Base-by-base conservation (phyloP, 2,113 vertebrate species). In the Muntiacus reevesi region DNA sequence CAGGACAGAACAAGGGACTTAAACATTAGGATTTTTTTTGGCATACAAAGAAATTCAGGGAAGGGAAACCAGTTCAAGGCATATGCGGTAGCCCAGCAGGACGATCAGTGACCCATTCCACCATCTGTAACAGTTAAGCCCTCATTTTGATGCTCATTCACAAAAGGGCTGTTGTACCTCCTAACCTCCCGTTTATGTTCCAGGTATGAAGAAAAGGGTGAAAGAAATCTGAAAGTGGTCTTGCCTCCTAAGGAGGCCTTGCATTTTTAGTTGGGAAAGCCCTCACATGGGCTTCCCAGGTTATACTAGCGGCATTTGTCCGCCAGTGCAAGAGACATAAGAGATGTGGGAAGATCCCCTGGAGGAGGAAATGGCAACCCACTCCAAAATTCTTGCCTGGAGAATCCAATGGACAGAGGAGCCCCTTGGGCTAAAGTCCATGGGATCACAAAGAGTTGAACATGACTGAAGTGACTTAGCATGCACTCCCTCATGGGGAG, bases 401-500 rank as follows among this genome's bases (percentile, higher is more conserved):
- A 71, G 19, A 12, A 71, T 40, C 10, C 67, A 19, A 71, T 40
- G 67, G n/a, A 71, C 10, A 71, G 67, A 71, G n/a, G n/a, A 71
- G n/a, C n/a, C 67, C 36, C 6, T 5, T 0, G 2, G 21, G n/a
- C n/a, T 71, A 6, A 71, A 23, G n/a, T 40, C 19, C 67, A 23
- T 3, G 10, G 67, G 67, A n/a, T 71, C 67, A 40, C n/a, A 40
- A 23, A 71, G 10, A 71, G 36, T 71, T 10, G 0, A n/a, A 71
- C 11, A 71, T 36, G 64, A 71, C n/a, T 71, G n/a, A 40, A 71
- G 19, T 71, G 67, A 40, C 67, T 40, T 71, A 71, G n/a, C 27
- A 17, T 1, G 0, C 9, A 36, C 36, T 71, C n/a, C 19, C 5
- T 71, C 10, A 6, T 0, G 5, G 50, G 55, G 4, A 14, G 55